Base-by-base conservation (phyloP, 2,113 vertebrate genomes). In the Cavia porcellus region DNA sequence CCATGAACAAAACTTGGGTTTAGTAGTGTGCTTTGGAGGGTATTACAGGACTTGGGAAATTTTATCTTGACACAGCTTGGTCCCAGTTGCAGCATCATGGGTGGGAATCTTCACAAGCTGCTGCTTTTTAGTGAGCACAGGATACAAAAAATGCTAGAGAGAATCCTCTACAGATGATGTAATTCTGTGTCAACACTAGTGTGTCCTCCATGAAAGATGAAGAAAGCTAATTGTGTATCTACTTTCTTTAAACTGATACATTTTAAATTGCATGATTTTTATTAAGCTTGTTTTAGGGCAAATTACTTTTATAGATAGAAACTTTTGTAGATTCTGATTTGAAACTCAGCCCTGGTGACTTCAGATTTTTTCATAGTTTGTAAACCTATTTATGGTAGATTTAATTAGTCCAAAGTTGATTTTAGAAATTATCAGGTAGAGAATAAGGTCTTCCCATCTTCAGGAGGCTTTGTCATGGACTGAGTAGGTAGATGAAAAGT, bases 241-340 rank as follows among this genome's bases (percentile, higher is more conserved):
- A 89, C 96, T 97, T 95, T 95, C 84, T 89, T 93, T 95, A 90
- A 68, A 82, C 70, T 94, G 75, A 90, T 90, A 88, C 93, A 96
- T 95, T 96, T 96, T 88, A 86, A 97, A 95, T 86, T 95, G 92
- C 95, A 97, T 97, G 94, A 64, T 90, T 97, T 92, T 97, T 97
- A 77, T 86, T 96, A 92, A 86, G 74, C 81, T 97, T 95, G 25
- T 96, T 91, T 92, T 96, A 93, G 70, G 92, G 57, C 70, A 81
- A 88, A 88, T 92, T 87, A 86, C 94, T 97, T 98, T 97, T 97
- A 94, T 92, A 97, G 94, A 79, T 87, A 91, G 74, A 47, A 30
- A 89, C 50, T 97, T 98, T 98, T 96, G 68, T 98, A 98, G 96
- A 92, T 97, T 98, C 97, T 97, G 79, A 97, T 94, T 95, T 57